phyloP scores from a whole-genome alignment of 2,797 vertebrate species.

The Hafferia zeledoni region DNA sequence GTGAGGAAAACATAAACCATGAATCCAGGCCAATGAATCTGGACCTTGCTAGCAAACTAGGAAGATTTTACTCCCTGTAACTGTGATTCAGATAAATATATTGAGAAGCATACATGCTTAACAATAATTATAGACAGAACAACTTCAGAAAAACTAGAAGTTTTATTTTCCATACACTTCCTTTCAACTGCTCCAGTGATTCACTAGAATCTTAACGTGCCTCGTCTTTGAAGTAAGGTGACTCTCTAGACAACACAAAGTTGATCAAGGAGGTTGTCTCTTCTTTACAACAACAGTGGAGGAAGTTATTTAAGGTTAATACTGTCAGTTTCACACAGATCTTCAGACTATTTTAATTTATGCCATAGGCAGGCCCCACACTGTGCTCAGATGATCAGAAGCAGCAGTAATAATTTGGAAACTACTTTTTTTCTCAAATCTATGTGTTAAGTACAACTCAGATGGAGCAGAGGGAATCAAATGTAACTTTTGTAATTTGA shows the following conservation, averaged over 20 bases:
- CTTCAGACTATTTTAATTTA: conserved; percentile 42
- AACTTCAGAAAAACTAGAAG: not conserved
- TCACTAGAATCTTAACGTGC: not conserved
- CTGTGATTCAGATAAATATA: not conserved
- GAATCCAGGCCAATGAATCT: not conserved
- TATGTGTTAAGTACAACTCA: not conserved
- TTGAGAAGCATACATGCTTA: not conserved
- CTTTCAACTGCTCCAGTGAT: conserved; percentile 1
- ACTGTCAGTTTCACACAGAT: conserved; percentile 23
- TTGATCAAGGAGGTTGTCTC: conserved; percentile 12
- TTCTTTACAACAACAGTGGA: conserved; percentile 24
- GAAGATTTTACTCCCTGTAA: not conserved
- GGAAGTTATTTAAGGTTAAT: conserved; percentile 49
- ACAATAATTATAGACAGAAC: not conserved
- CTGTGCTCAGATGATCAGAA: conserved; percentile 47
- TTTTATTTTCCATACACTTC: not conserved
- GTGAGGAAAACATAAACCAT: not conserved
- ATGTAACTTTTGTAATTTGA: not conserved
- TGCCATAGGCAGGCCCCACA: not conserved
- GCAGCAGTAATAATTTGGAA: conserved; percentile 6
- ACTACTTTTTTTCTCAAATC: not conserved
- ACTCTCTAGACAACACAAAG: conserved; percentile 8
- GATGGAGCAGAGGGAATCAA: not conserved
- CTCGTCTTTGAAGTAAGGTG: conserved; percentile 22
- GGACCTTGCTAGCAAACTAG: not conserved